Evolutionary conservation across 92 coral and sea anemone species (phyloP).

Genomic region (Zoanthus solanderi): DNA sequence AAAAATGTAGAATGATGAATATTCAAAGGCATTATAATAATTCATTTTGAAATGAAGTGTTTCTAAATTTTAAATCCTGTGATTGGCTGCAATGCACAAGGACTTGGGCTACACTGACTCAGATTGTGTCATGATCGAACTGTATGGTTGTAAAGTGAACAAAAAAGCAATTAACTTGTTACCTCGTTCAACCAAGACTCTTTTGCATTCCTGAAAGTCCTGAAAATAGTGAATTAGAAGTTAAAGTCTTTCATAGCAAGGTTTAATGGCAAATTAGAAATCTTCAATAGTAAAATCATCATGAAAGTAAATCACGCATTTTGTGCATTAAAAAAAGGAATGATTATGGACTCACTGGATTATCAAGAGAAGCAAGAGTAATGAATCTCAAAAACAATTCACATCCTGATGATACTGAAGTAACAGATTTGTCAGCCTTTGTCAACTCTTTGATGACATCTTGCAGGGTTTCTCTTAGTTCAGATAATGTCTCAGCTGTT

Average conservation of each 20-base stretch:
- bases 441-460: slow-evolving; percentile 85
- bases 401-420: slow-evolving; percentile 97
- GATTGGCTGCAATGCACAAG: too few relatives aligned
- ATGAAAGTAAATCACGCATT: not conserved
- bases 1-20: too few relatives aligned
- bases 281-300: too few relatives aligned
- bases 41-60: too few relatives aligned
- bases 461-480: slow-evolving; percentile 85
- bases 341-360: slow-evolving; percentile 75
- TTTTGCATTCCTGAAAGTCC: slow-evolving; percentile 98
- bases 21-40: too few relatives aligned
- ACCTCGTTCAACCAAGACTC: slow-evolving; percentile 97
- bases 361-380: slow-evolving; percentile 92
- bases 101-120: not conserved
- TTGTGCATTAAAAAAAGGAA: not conserved
- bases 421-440: slow-evolving; percentile 80
- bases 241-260: not conserved
- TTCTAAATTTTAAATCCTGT: too few relatives aligned
- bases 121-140: too few relatives aligned
- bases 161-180: not conserved
- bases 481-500: slow-evolving; percentile 94
- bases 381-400: slow-evolving; percentile 94
- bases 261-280: too few relatives aligned
- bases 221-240: slow-evolving; percentile 8
- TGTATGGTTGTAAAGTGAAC: too few relatives aligned